Base-by-base conservation (phyloP, 1,140 invertebrate genomes). In the Drosophila seguyi region DNA sequence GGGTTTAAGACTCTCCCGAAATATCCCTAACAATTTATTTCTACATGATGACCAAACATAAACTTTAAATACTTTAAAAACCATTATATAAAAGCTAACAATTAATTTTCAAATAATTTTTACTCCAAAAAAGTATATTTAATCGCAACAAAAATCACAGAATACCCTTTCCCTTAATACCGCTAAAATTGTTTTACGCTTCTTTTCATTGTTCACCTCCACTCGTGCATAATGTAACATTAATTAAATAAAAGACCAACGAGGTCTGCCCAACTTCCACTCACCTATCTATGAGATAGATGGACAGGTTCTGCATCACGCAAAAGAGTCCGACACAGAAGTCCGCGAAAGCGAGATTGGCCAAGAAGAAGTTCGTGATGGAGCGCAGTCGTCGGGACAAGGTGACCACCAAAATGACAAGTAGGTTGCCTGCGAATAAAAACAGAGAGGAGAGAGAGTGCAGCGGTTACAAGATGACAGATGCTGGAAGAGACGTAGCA, bases 261-360 rank as follows among this genome's bases (percentile, higher is more conserved):
- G 36, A 36, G 13, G 22, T 20, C 31, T n/a, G 20, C 3, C 14
- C 13, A 10, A 4, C 14, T 31, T 34, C 22, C 18, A 93, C 94
- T 94, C 79, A 95, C 95, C 94, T 95, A 34, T 95, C 95, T 79
- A 96, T 96, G 14, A 97, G 93, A 91, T 97, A 97, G 65, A 96
- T 96, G 16, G 95, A 95, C 56, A 97, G 94, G 90, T 97, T 97
- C 92, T 97, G 97, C 91, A 96, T 96, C 36, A 98, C 96, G 86
- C 97, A 98, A 91, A 98, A 97, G 39, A 97, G 94, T 14, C 96
- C 96, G 1, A 98, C 97, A 75, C 96, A 97, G 38, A 97, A 94
- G 92, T 98, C 97, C 10, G 97, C 96, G 11, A 97, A 94, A 0
- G 97, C 96, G 47, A 98, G 93, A 91, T 98, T 97, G 4, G 96